These are phyloP conservation scores for Neuroscelio doddi DNA, from an alignment of 2,888 invertebrate species.

Conservation along the genomic window DNA sequence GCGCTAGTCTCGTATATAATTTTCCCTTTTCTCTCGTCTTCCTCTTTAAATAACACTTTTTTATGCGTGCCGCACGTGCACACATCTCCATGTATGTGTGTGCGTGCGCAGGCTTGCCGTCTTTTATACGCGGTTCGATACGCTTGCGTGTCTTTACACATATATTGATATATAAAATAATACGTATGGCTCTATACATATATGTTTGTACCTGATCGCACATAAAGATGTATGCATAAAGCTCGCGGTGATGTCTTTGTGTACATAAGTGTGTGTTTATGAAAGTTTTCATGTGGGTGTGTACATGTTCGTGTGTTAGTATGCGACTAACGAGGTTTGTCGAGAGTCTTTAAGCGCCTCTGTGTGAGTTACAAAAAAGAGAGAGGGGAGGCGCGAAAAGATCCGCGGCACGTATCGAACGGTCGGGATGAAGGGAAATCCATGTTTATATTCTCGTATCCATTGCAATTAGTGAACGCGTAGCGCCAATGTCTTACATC, in stretches of 20 bases:
- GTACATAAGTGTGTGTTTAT: neutral
- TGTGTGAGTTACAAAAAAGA: conserved; percentile 58
- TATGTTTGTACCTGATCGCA: neutral
- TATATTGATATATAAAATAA: conserved; percentile 40
- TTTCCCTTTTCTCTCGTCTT: conserved; percentile 16
- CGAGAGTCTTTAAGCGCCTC: conserved; percentile 53
- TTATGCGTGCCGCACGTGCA: conserved; percentile 30
- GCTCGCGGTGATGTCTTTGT: too few species aligned
- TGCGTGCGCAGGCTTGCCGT: conserved; percentile 19
- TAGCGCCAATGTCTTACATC: conserved; percentile 35
- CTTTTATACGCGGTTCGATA: conserved; percentile 20
- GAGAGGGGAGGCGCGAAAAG: conserved; percentile 54
- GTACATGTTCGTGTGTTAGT: neutral
- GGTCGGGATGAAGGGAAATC: conserved; percentile 14
- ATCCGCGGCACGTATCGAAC: conserved; percentile 32
- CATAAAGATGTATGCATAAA: too few species aligned
- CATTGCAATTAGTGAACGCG: conserved; percentile 5
- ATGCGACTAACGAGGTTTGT: neutral
- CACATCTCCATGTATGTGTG: conserved; percentile 17
- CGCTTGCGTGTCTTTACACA: conserved; percentile 41
- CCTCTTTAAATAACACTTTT: conserved; percentile 13
- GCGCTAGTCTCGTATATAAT: conserved; percentile 17
- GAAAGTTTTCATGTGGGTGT: neutral
- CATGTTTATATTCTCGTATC: conserved; percentile 11
- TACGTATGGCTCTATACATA: conserved; percentile 5